A percentile compares a stretch with the other conserved stretches of the same genome.
phyloP scores from a whole-genome alignment of 2,797 vertebrate species.

The Clarias fuscus region DNA sequence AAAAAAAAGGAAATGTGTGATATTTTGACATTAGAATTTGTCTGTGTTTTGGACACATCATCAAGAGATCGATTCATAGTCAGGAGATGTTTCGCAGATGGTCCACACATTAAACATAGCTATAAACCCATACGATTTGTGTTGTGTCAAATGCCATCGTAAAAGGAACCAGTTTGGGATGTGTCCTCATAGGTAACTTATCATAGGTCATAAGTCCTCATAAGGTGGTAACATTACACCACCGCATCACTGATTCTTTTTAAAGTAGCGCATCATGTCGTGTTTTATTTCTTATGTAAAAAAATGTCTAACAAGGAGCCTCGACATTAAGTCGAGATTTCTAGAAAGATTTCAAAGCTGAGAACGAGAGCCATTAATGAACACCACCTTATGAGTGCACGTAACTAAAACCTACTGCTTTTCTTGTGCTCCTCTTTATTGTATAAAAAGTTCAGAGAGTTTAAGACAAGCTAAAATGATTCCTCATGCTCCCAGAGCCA shows the following conservation, averaged over 20 bases:
- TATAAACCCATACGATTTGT: too few relatives aligned
- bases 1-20: background rate
- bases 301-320: background rate
- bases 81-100: background rate
- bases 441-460: background rate
- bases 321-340: background rate
- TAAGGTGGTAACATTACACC: background rate
- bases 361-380: background rate
- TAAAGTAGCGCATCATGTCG: background rate
- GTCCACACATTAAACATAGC: background rate
- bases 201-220: too few relatives aligned
- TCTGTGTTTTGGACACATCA: background rate
- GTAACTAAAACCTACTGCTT: background rate
- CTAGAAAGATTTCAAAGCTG: background rate
- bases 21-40: background rate
- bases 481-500: too few relatives aligned
- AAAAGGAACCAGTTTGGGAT: background rate
- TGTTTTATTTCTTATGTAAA: background rate
- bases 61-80: background rate
- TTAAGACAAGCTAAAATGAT: background rate
- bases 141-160: too few relatives aligned
- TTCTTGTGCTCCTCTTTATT: background rate
- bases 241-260: background rate
- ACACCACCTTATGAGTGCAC: too few relatives aligned
- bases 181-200: background rate